These are phyloP conservation scores for Orycteropus afer DNA, from an alignment of 2,113 vertebrate species.

Conservation along the genomic window DNA sequence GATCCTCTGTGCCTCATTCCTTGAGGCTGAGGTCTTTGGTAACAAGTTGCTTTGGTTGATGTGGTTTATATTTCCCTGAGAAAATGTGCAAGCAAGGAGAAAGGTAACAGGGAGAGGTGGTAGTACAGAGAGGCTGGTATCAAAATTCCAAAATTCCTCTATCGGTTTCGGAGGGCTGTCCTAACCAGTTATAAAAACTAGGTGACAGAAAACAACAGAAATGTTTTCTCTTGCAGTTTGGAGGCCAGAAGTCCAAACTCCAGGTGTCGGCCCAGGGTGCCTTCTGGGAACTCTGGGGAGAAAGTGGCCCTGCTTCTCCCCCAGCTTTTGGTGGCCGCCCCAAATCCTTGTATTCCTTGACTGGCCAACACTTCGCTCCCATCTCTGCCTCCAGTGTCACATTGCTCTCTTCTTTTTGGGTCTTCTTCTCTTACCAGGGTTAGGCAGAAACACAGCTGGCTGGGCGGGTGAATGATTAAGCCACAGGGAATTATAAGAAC, in stretches of 20 bases:
- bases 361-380: accelerated
- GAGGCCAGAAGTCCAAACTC: background rate
- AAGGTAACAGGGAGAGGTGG: background rate
- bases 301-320: accelerated
- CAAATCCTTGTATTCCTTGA: background rate
- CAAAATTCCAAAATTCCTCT: background rate
- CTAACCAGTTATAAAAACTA: background rate
- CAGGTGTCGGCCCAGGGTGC: accelerated
- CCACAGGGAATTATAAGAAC: no score
- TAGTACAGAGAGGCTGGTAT: background rate
- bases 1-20: background rate
- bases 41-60: background rate
- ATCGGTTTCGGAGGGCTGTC: background rate
- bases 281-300: background rate
- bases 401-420: background rate
- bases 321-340: background rate
- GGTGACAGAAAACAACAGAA: background rate
- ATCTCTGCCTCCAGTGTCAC: background rate
- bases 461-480: no score
- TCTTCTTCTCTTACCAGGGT: no score
- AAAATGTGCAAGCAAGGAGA: background rate
- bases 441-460: no score
- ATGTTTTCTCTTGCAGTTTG: background rate
- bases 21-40: background rate
- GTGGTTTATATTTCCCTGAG: background rate